Base-by-base conservation (phyloP, 2,888 invertebrate species). In the Gymnosoma rotundatum region DNA sequence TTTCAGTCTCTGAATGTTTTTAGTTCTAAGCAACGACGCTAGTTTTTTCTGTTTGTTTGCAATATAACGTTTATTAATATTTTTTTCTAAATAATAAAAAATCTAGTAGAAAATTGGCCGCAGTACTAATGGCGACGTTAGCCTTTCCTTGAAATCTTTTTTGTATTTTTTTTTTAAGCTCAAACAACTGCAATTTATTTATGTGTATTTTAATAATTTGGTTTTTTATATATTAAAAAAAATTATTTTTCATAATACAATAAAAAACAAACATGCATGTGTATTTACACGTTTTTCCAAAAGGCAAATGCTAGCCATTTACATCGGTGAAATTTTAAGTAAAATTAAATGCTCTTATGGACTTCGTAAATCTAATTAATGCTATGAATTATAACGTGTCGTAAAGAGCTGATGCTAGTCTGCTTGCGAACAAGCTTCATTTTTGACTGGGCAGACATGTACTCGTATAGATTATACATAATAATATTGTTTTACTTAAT, bases 141-240 rank as follows among this genome's bases (percentile, higher is more conserved):
- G 83, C 83, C 83, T 84, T 84, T 78, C 84, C 84, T 84, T 84
- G 84, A 78, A 80, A 83, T 80, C 66, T 83, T 76, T 83, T 72
- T 78, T 52, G 4, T 42, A 56, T 38, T 36, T 58, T 50, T 69
- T 42, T 78, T 83, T 78, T 70, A 78, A 78, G 63, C 63, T 83
- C 64, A n/a, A n/a, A 74, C 78, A 73, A 78, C 76, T 76, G 80
- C 80, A 84, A 81, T 78, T 80, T 81, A 84, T 80, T 83, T 83
- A 66, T 80, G 76, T 76, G 32, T 52, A 45, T 54, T 20, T 74
- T 60, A 25, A 25, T 74, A 8, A 58, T 58, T 67, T 56, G 69
- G 16, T 64, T 75, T 79, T 83, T 80, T 72, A 14, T 21, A 9
- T 20, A n/a, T 20, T n/a, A 66, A 45, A 78, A 78, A 73, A 67